Conservation (phyloP, 1,140 invertebrate genomes). For the Drosophila sucinea region DNA sequence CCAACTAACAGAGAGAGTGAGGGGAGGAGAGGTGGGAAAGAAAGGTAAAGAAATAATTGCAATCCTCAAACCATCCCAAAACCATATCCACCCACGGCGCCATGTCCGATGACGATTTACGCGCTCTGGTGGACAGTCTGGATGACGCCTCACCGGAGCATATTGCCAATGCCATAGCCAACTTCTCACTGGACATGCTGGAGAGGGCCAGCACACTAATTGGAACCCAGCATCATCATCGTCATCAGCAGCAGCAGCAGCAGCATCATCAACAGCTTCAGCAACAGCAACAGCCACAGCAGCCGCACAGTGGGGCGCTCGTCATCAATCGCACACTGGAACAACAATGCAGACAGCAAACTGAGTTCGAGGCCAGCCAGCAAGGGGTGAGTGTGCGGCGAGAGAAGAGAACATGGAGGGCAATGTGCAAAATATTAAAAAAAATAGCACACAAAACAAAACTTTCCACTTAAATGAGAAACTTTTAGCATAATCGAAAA, state of each 20-base stretch:
- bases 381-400: constrained; percentile 1
- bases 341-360: constrained; percentile 27
- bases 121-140: constrained; percentile 66
- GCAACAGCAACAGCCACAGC: constrained; percentile 28
- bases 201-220: constrained; percentile 68
- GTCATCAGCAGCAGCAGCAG: constrained; percentile 40
- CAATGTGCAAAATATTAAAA: not conserved
- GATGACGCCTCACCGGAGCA: constrained; percentile 51
- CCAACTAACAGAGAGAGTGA: not conserved
- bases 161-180: constrained; percentile 62
- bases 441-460: not conserved
- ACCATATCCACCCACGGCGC: not conserved
- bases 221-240: constrained; percentile 57
- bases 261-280: constrained; percentile 52
- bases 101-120: constrained; percentile 70
- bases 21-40: not conserved
- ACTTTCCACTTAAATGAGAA: not conserved
- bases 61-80: not conserved
- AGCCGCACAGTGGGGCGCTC: constrained; percentile 15
- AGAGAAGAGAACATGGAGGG: not conserved
- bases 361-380: constrained; percentile 20
- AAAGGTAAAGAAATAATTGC: constrained; percentile 11
- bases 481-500: not conserved
- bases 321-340: constrained; percentile 29
- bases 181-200: constrained; percentile 73